A percentile compares a stretch with the other conserved stretches of the same genome.
Evolutionary conservation across 2,113 vertebrate genomes (phyloP).

Genomic region (Catharus bicknelli): DNA sequence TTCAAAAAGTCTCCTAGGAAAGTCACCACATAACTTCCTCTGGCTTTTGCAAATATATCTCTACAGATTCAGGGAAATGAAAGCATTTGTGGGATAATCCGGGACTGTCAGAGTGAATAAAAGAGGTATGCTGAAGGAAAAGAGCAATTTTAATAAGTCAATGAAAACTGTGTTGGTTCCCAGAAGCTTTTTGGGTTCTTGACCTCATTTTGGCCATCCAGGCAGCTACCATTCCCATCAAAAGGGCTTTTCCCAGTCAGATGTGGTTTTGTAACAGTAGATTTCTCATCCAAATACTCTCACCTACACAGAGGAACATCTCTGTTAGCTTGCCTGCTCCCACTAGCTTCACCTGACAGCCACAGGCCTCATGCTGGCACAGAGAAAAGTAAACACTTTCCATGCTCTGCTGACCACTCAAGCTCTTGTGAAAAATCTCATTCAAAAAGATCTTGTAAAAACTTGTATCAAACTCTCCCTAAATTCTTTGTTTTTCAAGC

Average conservation of each 20-base stretch:
- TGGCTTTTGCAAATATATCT: background rate
- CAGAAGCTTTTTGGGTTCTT: background rate
- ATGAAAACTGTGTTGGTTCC: background rate
- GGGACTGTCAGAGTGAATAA: background rate
- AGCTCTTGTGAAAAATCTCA: background rate
- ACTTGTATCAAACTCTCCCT: background rate
- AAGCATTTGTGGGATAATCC: background rate
- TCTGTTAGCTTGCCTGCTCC: background rate
- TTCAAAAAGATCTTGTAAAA: background rate
- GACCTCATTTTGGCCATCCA: background rate
- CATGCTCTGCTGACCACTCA: background rate
- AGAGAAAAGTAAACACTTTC: background rate
- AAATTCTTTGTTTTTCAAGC: background rate
- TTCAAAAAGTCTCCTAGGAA: background rate
- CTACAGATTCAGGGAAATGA: background rate
- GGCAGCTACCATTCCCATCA: background rate
- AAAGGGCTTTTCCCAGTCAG: background rate
- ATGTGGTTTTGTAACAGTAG: background rate
- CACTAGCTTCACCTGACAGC: background rate
- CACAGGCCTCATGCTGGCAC: background rate
- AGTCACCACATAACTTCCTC: background rate
- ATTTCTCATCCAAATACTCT: background rate
- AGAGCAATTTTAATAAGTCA: background rate
- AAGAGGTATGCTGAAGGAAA: background rate
- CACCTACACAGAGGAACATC: background rate